Percentiles rank a stretch among this genome's conserved stretches.
These are phyloP conservation scores for Lycodopsis pacificus DNA, from an alignment of 2,797 vertebrate genomes.

Conservation along the genomic window DNA sequence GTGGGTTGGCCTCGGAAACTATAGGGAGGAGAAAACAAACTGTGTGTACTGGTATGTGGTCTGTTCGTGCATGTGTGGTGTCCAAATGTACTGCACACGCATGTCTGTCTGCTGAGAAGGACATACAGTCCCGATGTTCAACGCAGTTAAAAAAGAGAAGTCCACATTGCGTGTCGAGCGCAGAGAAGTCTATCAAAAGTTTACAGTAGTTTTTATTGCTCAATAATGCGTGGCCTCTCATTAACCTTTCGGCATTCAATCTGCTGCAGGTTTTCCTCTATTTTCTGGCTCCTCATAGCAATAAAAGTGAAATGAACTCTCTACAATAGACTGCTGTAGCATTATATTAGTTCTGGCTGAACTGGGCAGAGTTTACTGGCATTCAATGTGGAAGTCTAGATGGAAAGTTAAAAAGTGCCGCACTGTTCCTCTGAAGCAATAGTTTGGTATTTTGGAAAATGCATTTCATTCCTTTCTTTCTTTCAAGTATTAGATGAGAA, in stretches of 20 bases:
- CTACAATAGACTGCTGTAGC: background rate
- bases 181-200: constrained; percentile 33
- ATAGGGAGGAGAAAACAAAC: constrained; percentile 15
- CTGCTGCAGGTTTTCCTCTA: constrained; percentile 10
- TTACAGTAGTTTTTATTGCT: constrained; percentile 28
- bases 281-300: constrained; percentile 13
- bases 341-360: constrained; percentile 8
- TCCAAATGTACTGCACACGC: constrained; percentile 5
- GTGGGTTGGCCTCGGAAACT: background rate
- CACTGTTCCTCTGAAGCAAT: background rate
- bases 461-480: background rate
- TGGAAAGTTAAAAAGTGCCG: background rate
- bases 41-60: constrained; percentile 22
- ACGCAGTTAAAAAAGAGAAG: background rate
- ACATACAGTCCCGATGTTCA: background rate
- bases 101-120: constrained; percentile 9
- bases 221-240: constrained; percentile 2
- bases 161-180: background rate
- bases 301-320: constrained; percentile 28
- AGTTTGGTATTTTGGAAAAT: background rate
- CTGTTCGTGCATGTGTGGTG: constrained; percentile 17
- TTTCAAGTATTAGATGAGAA: background rate
- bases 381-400: constrained; percentile 8
- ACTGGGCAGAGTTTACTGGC: background rate
- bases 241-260: constrained; percentile 39